These are phyloP conservation scores for Avahi laniger DNA, from an alignment of 2,797 vertebrate species.

Conservation along the genomic window DNA sequence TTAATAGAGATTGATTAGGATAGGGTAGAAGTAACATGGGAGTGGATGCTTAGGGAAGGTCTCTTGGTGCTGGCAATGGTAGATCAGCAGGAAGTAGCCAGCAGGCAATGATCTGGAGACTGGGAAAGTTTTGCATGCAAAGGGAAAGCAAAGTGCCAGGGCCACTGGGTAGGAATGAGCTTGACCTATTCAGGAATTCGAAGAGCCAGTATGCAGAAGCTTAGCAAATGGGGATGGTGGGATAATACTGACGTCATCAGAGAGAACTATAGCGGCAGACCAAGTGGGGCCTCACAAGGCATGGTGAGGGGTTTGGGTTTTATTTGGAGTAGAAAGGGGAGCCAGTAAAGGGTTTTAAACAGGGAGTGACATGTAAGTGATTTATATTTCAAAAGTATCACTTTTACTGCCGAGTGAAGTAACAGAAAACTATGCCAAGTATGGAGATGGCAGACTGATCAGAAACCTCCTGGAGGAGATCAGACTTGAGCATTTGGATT, in stretches of 20 bases:
- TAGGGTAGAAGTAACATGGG: background rate
- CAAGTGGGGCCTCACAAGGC: background rate
- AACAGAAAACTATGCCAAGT: background rate
- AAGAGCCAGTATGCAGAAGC: background rate
- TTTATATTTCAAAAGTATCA: background rate
- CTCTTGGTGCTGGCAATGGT: background rate
- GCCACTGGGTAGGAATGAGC: background rate
- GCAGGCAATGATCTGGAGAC: background rate
- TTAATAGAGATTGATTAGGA: background rate
- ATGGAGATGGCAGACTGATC: background rate
- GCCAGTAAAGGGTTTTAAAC: background rate
- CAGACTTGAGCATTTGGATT: background rate
- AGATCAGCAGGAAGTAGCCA: background rate
- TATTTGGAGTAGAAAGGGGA: background rate
- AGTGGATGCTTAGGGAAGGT: background rate
- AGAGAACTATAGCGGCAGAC: background rate
- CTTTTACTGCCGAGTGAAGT: background rate
- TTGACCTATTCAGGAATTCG: background rate
- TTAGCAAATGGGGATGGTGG: background rate
- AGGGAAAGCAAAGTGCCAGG: background rate
- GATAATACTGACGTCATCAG: background rate
- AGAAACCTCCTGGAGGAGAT: background rate
- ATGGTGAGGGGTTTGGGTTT: background rate
- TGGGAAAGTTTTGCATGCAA: background rate
- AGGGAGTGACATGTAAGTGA: background rate